Evolutionary conservation across 2,888 invertebrate species (phyloP), one percentile per base, ranked within the genome.

Genomic region (Ashinkailepas kermadecensis): DNA sequence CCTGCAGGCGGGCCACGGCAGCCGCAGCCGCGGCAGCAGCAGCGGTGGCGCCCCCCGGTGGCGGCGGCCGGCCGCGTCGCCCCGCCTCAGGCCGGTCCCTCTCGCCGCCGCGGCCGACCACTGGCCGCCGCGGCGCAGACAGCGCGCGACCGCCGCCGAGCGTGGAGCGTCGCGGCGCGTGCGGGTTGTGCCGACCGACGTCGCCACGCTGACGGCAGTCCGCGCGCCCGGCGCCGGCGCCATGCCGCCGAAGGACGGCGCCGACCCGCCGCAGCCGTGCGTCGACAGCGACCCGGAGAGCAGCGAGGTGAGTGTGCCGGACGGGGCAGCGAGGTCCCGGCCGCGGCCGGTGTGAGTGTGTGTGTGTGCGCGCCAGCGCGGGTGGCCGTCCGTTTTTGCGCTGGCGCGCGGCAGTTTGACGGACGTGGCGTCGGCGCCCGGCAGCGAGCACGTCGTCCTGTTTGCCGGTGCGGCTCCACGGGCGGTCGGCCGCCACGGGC

Each of bases 161-260:
- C 12, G 11, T 15, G 59, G 1, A 59, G 12, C 15, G 59, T 59
- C 59, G 59, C 59, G 59, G 12, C 15, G 59, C 59, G 74, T 74
- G 74, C 74, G 54, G 15, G 3, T 13, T 13, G 67, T 9, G 67
- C 67, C 67, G 25, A 25, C 25, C 67, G 12, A 13, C 4, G 39
- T 18, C 15, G 74, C 54, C 74, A 74, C 54, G 21, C 74, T 74
- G 74, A 74, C 54, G 21, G 70, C 39, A 15, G 13, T 25, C 25
- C 13, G 70, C 13, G 25, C 39, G 12, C 54, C 74, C 8, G 56
- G 8, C 21, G 74, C 15, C 74, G 74, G 23, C 56, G 74, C 74
- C 74, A 74, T 74, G 74, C 3, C 74, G 21, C 74, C 74, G 21
- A 74, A 74, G 74, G 74, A 74, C 74, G 74, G 74, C 54, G 54